Evolutionary conservation across 2,797 vertebrate genomes (phyloP).

Genomic region (Eulemur coronatus): DNA sequence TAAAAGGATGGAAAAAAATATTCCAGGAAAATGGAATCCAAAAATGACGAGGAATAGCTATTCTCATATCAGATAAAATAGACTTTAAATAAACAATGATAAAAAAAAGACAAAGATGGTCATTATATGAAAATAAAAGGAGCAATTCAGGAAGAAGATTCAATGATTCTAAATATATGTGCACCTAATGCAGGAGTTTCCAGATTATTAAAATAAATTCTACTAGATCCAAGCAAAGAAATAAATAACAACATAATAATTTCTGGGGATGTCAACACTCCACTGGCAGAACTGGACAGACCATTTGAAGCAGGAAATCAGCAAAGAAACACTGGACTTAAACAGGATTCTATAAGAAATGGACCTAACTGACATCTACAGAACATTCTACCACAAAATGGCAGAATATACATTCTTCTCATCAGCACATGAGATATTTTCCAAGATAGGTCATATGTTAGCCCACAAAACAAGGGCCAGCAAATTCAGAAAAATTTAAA

Average conservation of each 20-base stretch:
- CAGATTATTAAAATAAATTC: background rate
- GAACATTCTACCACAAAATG: background rate
- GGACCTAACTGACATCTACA: background rate
- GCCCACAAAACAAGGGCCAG: background rate
- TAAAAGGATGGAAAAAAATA: background rate
- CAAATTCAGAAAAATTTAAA: background rate
- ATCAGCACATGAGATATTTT: background rate
- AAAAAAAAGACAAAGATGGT: background rate
- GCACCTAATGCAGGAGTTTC: background rate
- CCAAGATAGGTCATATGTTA: background rate
- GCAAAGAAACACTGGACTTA: background rate
- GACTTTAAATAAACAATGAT: background rate
- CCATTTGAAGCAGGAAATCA: background rate
- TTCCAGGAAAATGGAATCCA: too few relatives aligned
- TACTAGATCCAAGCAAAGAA: background rate
- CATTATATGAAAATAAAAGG: background rate
- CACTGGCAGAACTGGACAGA: background rate
- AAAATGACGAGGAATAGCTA: too few relatives aligned
- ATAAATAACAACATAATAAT: background rate
- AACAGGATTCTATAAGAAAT: background rate
- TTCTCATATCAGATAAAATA: background rate
- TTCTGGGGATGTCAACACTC: background rate
- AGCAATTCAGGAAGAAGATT: background rate
- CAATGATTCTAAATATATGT: background rate
- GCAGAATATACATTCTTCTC: background rate